Conservation (phyloP, 1,140 invertebrate genomes). For the Vollenhovia emeryi region DNA sequence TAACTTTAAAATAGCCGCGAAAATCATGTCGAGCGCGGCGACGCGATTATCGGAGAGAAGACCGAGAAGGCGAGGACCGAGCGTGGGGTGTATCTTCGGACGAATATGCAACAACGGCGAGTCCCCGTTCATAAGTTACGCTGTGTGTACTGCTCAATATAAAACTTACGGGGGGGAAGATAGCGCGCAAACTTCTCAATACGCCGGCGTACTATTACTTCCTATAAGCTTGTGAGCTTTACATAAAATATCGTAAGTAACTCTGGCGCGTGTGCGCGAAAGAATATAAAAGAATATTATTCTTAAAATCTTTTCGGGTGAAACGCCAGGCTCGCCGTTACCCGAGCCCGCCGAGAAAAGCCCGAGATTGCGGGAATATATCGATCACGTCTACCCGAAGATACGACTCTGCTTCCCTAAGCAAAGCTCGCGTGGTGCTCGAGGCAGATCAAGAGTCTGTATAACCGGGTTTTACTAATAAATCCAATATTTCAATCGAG, state of each 20-base stretch:
- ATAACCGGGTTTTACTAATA: conserved; percentile 1
- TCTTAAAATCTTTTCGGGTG: background rate
- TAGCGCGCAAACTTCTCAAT: conserved; percentile 30
- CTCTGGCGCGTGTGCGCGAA: background rate
- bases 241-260: conserved; percentile 33
- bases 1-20: background rate
- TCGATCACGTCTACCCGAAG: conserved; percentile 3
- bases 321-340: background rate
- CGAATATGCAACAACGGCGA: background rate
- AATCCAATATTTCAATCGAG: conserved; percentile 34
- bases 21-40: background rate
- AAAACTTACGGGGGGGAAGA: background rate
- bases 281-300: conserved; percentile 30
- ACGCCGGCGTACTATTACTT: conserved; percentile 9
- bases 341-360: background rate
- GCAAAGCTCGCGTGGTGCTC: background rate
- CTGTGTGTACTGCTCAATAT: background rate
- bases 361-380: background rate
- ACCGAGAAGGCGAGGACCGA: no score
- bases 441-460: background rate
- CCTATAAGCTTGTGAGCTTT: conserved; percentile 22
- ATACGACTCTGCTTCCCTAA: background rate
- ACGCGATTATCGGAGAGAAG: background rate
- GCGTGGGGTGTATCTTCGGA: background rate
- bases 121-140: conserved; percentile 24